Conservation (phyloP, 2,888 invertebrate genomes). For the Ganaspis brasiliensis region DNA sequence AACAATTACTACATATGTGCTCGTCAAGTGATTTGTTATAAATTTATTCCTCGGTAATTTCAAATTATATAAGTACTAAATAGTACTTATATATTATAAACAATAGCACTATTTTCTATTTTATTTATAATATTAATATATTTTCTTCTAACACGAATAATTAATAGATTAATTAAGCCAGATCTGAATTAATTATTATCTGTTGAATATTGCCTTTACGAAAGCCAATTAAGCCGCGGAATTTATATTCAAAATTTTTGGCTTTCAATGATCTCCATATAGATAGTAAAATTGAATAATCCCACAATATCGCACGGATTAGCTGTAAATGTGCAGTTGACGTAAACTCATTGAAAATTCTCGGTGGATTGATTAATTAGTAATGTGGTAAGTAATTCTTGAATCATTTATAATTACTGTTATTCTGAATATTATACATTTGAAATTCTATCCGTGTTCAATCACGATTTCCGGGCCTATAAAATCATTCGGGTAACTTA, state of each 20-base stretch:
- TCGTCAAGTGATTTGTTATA: neutral
- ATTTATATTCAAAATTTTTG: slow-evolving; percentile 9
- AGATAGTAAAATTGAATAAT: slow-evolving; percentile 67
- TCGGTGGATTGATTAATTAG: slow-evolving; percentile 58
- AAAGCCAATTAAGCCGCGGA: neutral
- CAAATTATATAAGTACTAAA: neutral
- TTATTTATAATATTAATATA: neutral
- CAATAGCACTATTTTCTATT: too few species aligned
- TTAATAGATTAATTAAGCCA: neutral
- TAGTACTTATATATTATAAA: too few species aligned
- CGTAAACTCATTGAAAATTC: slow-evolving; percentile 65
- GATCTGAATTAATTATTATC: neutral
- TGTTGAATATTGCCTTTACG: neutral
- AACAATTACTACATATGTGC: neutral
- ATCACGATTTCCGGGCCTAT: too few species aligned
- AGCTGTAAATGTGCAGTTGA: slow-evolving; percentile 67
- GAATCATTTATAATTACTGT: too few species aligned
- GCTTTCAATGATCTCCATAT: neutral
- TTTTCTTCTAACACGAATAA: neutral
- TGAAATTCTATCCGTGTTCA: too few species aligned
- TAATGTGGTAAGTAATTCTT: slow-evolving; percentile 59
- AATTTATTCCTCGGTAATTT: neutral
- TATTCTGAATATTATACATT: too few species aligned
- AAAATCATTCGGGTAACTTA: too few species aligned
- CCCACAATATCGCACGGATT: slow-evolving; percentile 68